Conservation (phyloP, 2,113 vertebrate species). For the Cryptoleucopteryx plumbea region DNA sequence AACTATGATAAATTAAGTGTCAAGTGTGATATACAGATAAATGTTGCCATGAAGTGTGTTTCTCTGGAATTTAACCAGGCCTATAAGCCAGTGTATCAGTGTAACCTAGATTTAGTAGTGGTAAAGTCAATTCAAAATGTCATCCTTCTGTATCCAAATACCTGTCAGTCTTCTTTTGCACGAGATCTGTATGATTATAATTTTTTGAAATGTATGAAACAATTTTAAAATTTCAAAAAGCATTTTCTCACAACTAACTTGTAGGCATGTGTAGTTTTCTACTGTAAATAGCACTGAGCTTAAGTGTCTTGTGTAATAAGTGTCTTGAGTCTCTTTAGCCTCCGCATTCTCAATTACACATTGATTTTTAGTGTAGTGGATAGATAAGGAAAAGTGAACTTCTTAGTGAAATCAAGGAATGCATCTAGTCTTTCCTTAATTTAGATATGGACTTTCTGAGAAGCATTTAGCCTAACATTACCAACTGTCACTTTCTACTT, state of each 20-base stretch:
- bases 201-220: neutral
- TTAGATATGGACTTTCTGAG: neutral
- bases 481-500: constrained; percentile 16
- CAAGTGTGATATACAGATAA: constrained; percentile 24
- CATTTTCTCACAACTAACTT: neutral
- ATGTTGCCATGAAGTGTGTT: neutral
- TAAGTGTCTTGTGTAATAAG: neutral
- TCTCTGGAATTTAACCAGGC: neutral
- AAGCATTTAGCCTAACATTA: constrained; percentile 14
- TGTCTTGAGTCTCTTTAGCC: neutral
- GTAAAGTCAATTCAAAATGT: neutral
- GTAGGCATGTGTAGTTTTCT: neutral
- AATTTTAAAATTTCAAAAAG: neutral
- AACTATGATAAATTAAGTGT: constrained; percentile 37
- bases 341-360: neutral
- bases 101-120: neutral
- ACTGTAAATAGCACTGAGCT: neutral
- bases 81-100: neutral
- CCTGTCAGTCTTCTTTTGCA: neutral
- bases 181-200: neutral
- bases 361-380: constrained; percentile 29
- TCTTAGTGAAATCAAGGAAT: constrained; percentile 25
- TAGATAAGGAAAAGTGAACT: constrained; percentile 42
- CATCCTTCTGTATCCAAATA: neutral
- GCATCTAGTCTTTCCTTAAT: constrained; percentile 10